phyloP scores from a whole-genome alignment of 1,140 invertebrate genomes.

The Drosophila varians region DNA sequence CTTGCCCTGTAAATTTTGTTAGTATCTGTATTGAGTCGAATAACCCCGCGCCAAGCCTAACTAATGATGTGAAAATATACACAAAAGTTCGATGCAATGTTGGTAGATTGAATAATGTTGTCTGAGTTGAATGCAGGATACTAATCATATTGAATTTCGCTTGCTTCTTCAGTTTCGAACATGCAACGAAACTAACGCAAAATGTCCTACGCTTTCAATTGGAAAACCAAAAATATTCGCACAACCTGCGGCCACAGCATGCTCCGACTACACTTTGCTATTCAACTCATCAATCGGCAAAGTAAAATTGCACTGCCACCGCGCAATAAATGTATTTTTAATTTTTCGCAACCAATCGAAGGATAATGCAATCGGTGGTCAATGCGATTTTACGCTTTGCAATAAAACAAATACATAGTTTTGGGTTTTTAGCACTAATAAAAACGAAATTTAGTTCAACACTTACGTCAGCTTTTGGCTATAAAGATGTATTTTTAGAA shows the following conservation, averaged over 20 bases:
- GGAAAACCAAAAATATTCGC: slow-evolving; percentile 33
- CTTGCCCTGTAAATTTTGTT: slow-evolving; percentile 38
- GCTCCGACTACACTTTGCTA: slow-evolving; percentile 74
- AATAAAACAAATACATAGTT: slow-evolving; percentile 51
- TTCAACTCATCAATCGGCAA: slow-evolving; percentile 32
- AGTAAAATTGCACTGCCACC: slow-evolving; percentile 70
- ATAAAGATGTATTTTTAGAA: slow-evolving; percentile 55
- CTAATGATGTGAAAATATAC: slow-evolving; percentile 16
- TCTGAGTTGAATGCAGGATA: slow-evolving; percentile 34
- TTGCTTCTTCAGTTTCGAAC: slow-evolving; percentile 30
- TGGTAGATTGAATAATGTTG: slow-evolving; percentile 32
- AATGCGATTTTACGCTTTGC: slow-evolving; percentile 70
- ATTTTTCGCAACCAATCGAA: no score
- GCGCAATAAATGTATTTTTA: no score
- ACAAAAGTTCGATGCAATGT: slow-evolving; percentile 20
- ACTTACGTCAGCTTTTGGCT: slow-evolving; percentile 77
- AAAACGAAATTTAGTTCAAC: slow-evolving; percentile 77
- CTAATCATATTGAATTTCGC: slow-evolving; percentile 23
- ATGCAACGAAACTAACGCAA: slow-evolving; percentile 47
- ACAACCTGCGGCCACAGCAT: slow-evolving; percentile 70
- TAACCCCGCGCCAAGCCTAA: slow-evolving; percentile 22
- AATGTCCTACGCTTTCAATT: slow-evolving; percentile 19
- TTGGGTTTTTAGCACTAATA: slow-evolving; percentile 64
- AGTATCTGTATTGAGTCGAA: slow-evolving; percentile 1
- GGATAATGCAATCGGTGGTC: slow-evolving; percentile 35